Conservation (phyloP, 2,797 vertebrate genomes). For the Taenioides sp. region DNA sequence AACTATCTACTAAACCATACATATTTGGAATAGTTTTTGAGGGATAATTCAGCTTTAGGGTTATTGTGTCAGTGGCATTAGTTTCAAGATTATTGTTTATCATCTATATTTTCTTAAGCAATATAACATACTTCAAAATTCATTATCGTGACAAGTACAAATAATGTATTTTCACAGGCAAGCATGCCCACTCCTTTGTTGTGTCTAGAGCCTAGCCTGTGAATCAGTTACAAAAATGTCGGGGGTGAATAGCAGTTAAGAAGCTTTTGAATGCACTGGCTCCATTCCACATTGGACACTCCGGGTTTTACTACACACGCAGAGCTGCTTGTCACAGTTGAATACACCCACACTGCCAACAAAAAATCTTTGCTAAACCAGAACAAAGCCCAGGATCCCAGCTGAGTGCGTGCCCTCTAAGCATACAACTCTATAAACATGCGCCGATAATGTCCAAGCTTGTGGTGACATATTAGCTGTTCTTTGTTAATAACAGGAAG, state of each 20-base stretch:
- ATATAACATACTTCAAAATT: no score
- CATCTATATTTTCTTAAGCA: no score
- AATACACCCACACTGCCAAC: conserved; percentile 77
- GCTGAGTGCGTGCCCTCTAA: conserved; percentile 63
- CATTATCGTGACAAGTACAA: conserved; percentile 4
- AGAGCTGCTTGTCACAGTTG: conserved; percentile 79
- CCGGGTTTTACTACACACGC: conserved; percentile 67
- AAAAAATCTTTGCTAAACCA: conserved; percentile 78
- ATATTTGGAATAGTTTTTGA: no score
- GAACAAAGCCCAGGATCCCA: conserved; percentile 81
- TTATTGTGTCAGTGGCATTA: no score
- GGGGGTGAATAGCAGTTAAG: conserved; percentile 53
- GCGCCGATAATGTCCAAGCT: conserved; percentile 37
- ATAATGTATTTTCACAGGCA: conserved; percentile 24
- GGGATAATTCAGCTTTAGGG: no score
- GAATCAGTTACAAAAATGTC: conserved; percentile 67
- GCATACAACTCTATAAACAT: conserved; percentile 56
- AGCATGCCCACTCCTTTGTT: conserved; percentile 55
- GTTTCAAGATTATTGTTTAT: no score
- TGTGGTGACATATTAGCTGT: conserved; percentile 29
- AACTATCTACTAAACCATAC: no score
- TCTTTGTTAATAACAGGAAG: conserved; percentile 34
- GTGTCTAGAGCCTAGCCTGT: conserved; percentile 52
- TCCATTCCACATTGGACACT: conserved; percentile 67
- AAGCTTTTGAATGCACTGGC: conserved; percentile 35